A percentile compares a stretch with the other conserved stretches of the same genome.
These are phyloP conservation scores for Brachionus plicatilis DNA, from an alignment of 1,140 invertebrate genomes.

Conservation along the genomic window DNA sequence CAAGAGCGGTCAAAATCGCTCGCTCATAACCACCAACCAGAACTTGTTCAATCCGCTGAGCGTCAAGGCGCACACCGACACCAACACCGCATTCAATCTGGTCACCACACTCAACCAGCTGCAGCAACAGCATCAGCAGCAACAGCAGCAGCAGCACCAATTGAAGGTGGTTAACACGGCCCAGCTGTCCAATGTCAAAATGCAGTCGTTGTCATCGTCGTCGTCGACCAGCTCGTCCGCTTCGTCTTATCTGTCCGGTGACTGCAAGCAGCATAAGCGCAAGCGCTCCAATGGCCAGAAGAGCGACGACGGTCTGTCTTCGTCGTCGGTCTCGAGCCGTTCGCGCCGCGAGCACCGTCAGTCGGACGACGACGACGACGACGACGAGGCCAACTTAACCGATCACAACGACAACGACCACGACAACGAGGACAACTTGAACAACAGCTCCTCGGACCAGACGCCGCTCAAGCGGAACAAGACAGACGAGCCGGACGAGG, in stretches of 20 bases:
- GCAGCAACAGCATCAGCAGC: background rate
- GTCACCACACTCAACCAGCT: background rate
- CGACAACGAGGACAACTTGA: background rate
- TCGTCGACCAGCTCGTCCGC: constrained; percentile 24
- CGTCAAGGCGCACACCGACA: background rate
- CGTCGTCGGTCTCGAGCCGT: background rate
- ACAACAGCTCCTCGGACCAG: background rate
- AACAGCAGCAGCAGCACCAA: background rate
- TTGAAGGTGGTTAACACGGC: background rate
- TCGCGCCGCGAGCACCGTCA: background rate
- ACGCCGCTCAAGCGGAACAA: constrained; percentile 17
- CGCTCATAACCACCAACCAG: constrained; percentile 4
- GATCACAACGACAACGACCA: background rate
- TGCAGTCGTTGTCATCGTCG: constrained; percentile 4
- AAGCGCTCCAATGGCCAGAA: constrained; percentile 5
- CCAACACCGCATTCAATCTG: background rate
- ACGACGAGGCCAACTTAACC: background rate
- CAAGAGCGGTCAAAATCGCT: background rate
- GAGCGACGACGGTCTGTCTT: background rate
- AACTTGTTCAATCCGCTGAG: constrained; percentile 13
- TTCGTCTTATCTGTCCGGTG: constrained; percentile 16
- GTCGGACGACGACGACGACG: constrained; percentile 9
- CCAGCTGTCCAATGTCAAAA: background rate
- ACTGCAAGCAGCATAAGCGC: background rate
- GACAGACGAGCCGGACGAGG: background rate